Conservation (phyloP, 2,888 invertebrate species). For the Mesochorus sp. region DNA sequence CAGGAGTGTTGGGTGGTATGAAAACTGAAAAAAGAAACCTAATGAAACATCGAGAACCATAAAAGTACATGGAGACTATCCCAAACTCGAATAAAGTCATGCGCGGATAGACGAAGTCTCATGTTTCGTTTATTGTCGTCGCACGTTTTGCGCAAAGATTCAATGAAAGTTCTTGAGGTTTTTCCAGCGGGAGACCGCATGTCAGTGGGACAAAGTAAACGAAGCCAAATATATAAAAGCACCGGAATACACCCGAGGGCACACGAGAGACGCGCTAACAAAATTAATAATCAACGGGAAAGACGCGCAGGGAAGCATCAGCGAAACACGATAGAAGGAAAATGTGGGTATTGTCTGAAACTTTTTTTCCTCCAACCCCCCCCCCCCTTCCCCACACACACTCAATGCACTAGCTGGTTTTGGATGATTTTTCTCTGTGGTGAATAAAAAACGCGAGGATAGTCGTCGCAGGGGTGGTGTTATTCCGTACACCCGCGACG, state of each 20-base stretch:
- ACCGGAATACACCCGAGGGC: slow-evolving; percentile 35
- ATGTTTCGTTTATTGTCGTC: slow-evolving; percentile 53
- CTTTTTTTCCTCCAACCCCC: too few relatives aligned
- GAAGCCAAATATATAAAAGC: neutral
- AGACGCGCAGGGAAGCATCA: neutral
- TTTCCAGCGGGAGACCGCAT: too few relatives aligned
- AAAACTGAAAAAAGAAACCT: too few relatives aligned
- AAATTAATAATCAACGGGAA: slow-evolving; percentile 60
- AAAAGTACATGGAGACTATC: neutral
- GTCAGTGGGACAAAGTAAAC: slow-evolving; percentile 2
- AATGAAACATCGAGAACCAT: neutral
- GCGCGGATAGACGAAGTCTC: neutral
- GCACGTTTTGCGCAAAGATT: slow-evolving; percentile 50
- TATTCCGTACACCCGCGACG: too few relatives aligned
- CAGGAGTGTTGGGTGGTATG: too few relatives aligned
- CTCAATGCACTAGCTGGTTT: neutral
- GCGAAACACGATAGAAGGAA: neutral
- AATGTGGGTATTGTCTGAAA: slow-evolving; percentile 1
- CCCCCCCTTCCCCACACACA: slow-evolving; percentile 35
- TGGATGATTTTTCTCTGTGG: neutral
- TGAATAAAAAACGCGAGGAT: too few relatives aligned
- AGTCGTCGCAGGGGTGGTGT: too few relatives aligned
- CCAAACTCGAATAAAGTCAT: neutral
- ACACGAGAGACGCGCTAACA: slow-evolving; percentile 49
- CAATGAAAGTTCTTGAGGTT: slow-evolving; percentile 23